Evolutionary conservation across 2,797 vertebrate genomes (phyloP), one percentile per base, ranked within the genome.

Genomic region (Chromobotia macracanthus): DNA sequence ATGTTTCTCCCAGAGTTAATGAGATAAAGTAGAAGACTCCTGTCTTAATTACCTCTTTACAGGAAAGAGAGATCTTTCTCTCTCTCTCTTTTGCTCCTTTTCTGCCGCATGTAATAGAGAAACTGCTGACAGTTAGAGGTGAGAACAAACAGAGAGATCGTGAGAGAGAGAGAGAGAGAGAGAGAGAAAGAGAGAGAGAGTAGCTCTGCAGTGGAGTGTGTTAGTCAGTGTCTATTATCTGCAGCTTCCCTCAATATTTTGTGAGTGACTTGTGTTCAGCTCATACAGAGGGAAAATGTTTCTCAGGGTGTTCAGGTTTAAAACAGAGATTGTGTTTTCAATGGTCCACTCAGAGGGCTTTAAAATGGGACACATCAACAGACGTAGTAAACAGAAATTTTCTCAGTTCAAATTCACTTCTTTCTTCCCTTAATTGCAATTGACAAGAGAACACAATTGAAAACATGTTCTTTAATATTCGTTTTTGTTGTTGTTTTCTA

Each of bases 91-190:
- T 15, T 13, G 31, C 31, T 31, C 31, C 3, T 31, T 31, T 31
- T 31, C 3, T 31, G 5, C 31, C 5, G 79, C 65, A 63, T 13
- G n/a, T 4, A 19, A 11, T 55, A 63, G 56, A 31, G 31, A 79
- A 79, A 72, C 12, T 72, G 81, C 81, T 83, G 81, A 83, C 71
- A 50, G 50, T 10, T 3, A 46, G 69, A 77, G 66, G 53, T n/a
- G 75, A 69, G 68, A 76, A 73, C 50, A 50, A n/a, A n/a, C n/a
- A n/a, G 38, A 31, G 13, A 72, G 51, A 68, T n/a, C n/a, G n/a
- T n/a, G 76, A 65, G 75, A 66, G 55, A 70, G 51, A 51, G 77
- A 71, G 38, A 31, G 13, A 72, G 51, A 68, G 76, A 65, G 75
- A 66, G 55, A 70, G 51, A 51, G 77, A 71, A 63, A 41, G 68